phyloP scores from a whole-genome alignment of 2,113 vertebrate genomes.

The Mohoua ochrocephala region DNA sequence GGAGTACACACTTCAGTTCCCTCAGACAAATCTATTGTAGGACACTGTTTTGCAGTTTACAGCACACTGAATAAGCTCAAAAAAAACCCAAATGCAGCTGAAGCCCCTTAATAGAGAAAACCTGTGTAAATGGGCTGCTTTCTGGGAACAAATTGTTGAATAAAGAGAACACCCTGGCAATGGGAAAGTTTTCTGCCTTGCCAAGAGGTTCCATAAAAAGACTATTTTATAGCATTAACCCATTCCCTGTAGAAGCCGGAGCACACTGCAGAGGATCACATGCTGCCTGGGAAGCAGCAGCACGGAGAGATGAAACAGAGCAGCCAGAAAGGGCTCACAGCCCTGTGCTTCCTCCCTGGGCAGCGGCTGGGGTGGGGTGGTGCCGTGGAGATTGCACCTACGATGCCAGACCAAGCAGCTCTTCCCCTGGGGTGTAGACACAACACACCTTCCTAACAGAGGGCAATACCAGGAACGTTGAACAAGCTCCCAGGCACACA shows the following conservation, averaged over 20 bases:
- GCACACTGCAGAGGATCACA: neutral
- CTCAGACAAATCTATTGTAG: slow-evolving; percentile 7
- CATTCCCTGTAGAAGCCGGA: neutral
- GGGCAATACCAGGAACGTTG: neutral
- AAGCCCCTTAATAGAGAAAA: slow-evolving; percentile 62
- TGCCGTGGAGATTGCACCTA: neutral
- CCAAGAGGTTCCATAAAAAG: slow-evolving; percentile 36
- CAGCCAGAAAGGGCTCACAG: neutral
- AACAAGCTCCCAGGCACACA: neutral
- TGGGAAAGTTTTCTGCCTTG: neutral
- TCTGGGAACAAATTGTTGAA: slow-evolving; percentile 44
- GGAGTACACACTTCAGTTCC: slow-evolving; percentile 31
- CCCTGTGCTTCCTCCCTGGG: neutral
- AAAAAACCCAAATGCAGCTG: slow-evolving; percentile 50
- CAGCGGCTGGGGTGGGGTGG: accelerated
- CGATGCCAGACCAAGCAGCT: neutral
- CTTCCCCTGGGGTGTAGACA: neutral
- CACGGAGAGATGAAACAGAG: neutral
- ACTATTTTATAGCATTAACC: neutral
- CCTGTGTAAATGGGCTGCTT: slow-evolving; percentile 57
- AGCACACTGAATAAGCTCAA: neutral
- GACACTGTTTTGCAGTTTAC: neutral
- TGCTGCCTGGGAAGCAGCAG: neutral
- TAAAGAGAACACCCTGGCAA: slow-evolving; percentile 24
- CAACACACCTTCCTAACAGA: neutral